These are phyloP conservation scores for Ooceraea biroi DNA, from an alignment of 1,140 invertebrate species.

Conservation along the genomic window DNA sequence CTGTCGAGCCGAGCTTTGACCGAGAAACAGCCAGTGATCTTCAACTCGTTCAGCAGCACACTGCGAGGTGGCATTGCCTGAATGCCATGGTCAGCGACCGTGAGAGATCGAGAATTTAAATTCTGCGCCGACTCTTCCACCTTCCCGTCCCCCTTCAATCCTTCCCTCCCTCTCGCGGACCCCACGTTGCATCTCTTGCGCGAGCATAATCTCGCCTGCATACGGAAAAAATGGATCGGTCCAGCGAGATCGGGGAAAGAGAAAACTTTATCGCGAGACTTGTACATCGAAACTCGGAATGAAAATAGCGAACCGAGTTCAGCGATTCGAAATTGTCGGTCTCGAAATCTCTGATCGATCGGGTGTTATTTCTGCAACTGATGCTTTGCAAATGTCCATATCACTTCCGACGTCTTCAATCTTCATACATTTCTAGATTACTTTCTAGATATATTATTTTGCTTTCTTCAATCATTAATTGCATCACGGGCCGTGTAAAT, in stretches of 20 bases:
- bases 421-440: not conserved
- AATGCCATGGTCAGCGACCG: conserved; percentile 76
- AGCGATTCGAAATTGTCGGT: too few relatives aligned
- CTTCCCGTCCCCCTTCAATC: not conserved
- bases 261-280: not conserved
- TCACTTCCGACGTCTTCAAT: not conserved
- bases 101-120: conserved; percentile 76
- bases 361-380: too few relatives aligned
- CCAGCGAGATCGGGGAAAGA: not conserved
- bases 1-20: conserved; percentile 63
- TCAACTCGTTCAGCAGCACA: conserved; percentile 73
- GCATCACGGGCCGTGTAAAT: too few relatives aligned
- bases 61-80: conserved; percentile 68
- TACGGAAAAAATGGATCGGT: not conserved
- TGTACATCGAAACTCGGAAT: too few relatives aligned
- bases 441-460: not conserved
- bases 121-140: conserved; percentile 65
- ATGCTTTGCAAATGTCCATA: not conserved
- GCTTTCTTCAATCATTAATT: not conserved
- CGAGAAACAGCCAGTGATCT: conserved; percentile 69
- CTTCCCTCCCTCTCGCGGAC: not conserved
- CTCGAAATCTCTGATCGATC: too few relatives aligned
- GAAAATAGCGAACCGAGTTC: too few relatives aligned
- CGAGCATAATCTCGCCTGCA: conserved; percentile 53
- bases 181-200: conserved; percentile 18